phyloP scores from a whole-genome alignment of 2,797 vertebrate species.

The Helarctos malayanus region DNA sequence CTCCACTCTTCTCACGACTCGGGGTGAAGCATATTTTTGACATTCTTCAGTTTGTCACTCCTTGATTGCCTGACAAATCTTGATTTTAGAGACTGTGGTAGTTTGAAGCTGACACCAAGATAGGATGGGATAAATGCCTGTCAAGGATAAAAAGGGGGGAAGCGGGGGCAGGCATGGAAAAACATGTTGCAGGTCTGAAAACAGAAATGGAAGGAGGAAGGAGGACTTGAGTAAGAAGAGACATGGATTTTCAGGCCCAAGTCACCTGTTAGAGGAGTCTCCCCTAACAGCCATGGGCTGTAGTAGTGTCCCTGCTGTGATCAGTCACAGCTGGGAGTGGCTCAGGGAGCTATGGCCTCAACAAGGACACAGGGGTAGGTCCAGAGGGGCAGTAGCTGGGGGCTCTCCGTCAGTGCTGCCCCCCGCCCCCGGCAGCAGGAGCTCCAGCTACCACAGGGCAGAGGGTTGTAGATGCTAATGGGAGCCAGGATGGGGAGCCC shows the following conservation, averaged over 20 bases:
- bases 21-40: not conserved
- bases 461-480: not conserved
- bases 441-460: not conserved
- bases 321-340: not conserved
- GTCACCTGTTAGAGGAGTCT: not conserved
- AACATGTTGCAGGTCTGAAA: not conserved
- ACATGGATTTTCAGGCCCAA: not conserved
- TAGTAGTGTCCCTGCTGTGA: not conserved
- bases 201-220: not conserved
- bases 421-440: not conserved
- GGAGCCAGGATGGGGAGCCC: not conserved
- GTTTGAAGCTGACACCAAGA: slow-evolving; percentile 11
- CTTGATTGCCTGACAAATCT: slow-evolving; percentile 25
- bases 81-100: slow-evolving; percentile 2
- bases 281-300: not conserved
- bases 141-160: not conserved
- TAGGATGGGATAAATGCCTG: not conserved
- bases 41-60: not conserved
- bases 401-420: not conserved
- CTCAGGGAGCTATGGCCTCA: not conserved
- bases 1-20: not conserved
- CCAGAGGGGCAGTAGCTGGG: not conserved
- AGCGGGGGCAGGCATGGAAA: not conserved
- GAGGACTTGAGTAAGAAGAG: not conserved
- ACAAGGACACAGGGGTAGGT: not conserved